Evolutionary conservation across 2,797 vertebrate species (phyloP).

Genomic region (Sciurus vulgaris): DNA sequence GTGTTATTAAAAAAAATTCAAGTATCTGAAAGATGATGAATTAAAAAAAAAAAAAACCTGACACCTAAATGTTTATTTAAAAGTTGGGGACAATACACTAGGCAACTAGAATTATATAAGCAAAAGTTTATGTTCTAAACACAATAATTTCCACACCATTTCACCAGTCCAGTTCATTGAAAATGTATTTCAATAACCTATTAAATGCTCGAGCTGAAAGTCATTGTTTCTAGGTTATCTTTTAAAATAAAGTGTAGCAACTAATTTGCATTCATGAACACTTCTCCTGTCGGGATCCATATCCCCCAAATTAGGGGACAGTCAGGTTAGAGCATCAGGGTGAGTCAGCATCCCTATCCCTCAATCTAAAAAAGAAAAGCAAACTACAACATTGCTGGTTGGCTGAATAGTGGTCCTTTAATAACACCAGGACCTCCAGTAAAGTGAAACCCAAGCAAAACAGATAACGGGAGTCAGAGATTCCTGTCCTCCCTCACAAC

Average conservation of each 20-base stretch:
- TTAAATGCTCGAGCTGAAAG: not conserved
- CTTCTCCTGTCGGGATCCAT: not conserved
- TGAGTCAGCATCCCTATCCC: not conserved
- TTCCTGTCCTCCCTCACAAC: not conserved
- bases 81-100: constrained; percentile 5
- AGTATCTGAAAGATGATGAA: constrained; percentile 56
- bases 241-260: not conserved
- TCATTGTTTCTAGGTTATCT: not conserved
- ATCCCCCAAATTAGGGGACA: not conserved
- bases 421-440: not conserved
- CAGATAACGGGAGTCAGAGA: not conserved
- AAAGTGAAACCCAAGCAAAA: not conserved
- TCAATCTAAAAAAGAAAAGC: not conserved
- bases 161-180: not conserved
- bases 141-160: constrained; percentile 22
- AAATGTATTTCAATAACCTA: not conserved
- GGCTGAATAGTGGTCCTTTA: not conserved
- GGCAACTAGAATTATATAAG: not conserved
- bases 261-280: not conserved
- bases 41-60: constrained; percentile 42
- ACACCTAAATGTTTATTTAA: constrained; percentile 24
- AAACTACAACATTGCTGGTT: not conserved
- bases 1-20: not conserved
- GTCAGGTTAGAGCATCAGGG: not conserved
- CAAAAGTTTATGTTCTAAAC: constrained; percentile 20